Percentiles rank a stretch among this genome's conserved stretches.
These are phyloP conservation scores for Onychomys leucogaster DNA, from an alignment of 2,797 vertebrate genomes.

Conservation along the genomic window DNA sequence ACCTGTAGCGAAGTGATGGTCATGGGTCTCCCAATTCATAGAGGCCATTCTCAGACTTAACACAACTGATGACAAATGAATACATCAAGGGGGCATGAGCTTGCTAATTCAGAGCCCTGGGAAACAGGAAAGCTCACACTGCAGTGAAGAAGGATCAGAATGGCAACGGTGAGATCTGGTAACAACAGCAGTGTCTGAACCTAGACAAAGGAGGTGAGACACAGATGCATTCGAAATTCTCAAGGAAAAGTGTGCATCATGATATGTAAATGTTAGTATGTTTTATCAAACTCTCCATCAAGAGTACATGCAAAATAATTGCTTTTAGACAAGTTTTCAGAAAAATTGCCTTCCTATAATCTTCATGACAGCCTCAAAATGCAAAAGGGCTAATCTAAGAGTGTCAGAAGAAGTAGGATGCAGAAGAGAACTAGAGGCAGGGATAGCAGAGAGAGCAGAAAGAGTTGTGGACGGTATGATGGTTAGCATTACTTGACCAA, in stretches of 20 bases:
- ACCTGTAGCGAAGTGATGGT: background rate
- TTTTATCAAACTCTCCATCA: background rate
- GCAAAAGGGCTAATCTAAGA: background rate
- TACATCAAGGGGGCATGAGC: background rate
- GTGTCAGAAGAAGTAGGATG: background rate
- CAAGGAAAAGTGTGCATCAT: background rate
- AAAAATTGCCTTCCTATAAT: background rate
- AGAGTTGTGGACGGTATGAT: background rate
- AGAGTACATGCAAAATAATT: background rate
- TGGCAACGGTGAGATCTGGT: background rate
- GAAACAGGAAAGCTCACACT: background rate
- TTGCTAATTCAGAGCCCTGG: background rate
- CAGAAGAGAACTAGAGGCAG: background rate
- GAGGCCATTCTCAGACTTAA: background rate
- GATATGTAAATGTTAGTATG: background rate
- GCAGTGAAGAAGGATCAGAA: background rate
- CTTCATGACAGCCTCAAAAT: background rate
- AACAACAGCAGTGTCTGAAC: background rate
- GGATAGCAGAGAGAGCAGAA: background rate
- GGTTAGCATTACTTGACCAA: background rate
- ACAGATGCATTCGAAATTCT: background rate
- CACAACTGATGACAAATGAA: background rate
- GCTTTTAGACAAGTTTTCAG: slow-evolving; percentile 35
- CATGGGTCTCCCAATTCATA: background rate
- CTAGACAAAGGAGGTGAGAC: background rate